Conservation (phyloP, 2,888 invertebrate species). For the Eucriotettix oculatus region DNA sequence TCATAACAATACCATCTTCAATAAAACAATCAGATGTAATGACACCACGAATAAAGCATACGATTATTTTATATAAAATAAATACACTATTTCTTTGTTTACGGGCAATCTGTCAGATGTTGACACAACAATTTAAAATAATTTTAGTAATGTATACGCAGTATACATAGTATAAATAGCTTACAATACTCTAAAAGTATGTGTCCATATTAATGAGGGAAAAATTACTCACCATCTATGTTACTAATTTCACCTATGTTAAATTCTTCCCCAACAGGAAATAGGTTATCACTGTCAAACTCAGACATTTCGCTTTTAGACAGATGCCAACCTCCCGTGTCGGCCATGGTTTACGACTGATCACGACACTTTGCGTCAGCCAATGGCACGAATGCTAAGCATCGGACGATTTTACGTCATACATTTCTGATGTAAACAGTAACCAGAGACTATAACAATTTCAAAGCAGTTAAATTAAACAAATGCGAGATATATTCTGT, state of each 20-base stretch:
- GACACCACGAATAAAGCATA: not conserved
- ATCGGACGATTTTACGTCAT: constrained; percentile 48
- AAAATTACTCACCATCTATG: constrained; percentile 41
- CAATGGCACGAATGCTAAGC: constrained; percentile 34
- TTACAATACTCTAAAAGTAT: not conserved
- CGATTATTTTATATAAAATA: not conserved
- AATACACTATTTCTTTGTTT: not conserved
- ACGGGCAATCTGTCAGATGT: too few species aligned
- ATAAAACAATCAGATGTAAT: not conserved
- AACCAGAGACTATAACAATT: too few species aligned
- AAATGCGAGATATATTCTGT: too few species aligned
- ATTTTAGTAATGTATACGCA: not conserved
- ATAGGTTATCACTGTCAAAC: constrained; percentile 28
- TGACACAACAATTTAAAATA: too few species aligned
- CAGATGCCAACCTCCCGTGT: constrained; percentile 18
- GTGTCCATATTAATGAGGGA: constrained; percentile 9
- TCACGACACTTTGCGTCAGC: constrained; percentile 25
- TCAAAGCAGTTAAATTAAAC: too few species aligned
- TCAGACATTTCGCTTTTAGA: constrained; percentile 22
- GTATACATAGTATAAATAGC: not conserved
- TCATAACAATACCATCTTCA: too few species aligned
- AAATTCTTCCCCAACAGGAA: constrained; percentile 36
- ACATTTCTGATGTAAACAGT: not conserved
- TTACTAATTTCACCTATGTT: constrained; percentile 49
- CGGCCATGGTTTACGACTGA: constrained; percentile 21